Evolutionary conservation across 2,797 vertebrate species (phyloP).

Genomic region (Rhinogobio ventralis): DNA sequence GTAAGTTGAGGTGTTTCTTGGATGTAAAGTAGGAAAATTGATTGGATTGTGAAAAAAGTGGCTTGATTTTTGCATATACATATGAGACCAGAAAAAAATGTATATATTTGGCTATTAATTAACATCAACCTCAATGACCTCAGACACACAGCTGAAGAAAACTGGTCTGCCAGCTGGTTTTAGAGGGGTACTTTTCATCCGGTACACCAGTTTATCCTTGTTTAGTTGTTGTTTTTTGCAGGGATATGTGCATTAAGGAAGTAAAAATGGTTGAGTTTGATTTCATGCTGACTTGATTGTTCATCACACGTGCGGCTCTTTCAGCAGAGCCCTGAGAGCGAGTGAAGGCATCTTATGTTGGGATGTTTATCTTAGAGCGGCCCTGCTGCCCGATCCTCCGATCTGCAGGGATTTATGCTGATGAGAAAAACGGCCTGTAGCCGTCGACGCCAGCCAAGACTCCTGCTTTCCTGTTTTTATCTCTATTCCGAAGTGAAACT

Average conservation of each 20-base stretch:
- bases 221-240: neutral
- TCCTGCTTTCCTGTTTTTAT: slow-evolving; percentile 44
- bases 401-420: slow-evolving; percentile 70
- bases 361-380: neutral
- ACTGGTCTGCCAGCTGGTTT: neutral
- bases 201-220: neutral
- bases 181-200: neutral
- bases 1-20: neutral
- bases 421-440: slow-evolving; percentile 70
- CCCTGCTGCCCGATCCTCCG: slow-evolving; percentile 30
- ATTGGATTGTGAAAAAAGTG: neutral
- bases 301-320: neutral
- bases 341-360: neutral
- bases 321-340: neutral
- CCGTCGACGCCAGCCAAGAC: slow-evolving; percentile 25
- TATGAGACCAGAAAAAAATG: neutral
- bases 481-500: slow-evolving; percentile 45
- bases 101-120: neutral
- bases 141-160: neutral
- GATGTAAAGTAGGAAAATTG: neutral
- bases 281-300: neutral
- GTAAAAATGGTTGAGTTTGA: neutral
- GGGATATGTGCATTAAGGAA: neutral
- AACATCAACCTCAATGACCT: neutral
- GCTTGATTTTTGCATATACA: neutral